phyloP scores from a whole-genome alignment of 2,113 vertebrate species.

The Neodon shergylaensis region DNA sequence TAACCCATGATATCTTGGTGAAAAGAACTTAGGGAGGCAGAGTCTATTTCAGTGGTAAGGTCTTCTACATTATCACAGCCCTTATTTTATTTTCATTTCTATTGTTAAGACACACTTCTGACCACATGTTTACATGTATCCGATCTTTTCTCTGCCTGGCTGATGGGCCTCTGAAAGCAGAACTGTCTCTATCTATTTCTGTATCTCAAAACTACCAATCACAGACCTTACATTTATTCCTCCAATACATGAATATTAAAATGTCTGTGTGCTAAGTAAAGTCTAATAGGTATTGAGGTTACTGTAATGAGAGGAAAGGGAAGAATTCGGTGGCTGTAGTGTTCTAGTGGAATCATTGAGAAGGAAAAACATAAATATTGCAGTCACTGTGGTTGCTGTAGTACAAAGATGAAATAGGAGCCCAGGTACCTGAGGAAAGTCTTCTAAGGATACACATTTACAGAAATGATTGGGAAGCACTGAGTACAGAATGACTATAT shows the following conservation, averaged over 20 bases:
- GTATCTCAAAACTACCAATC: background rate
- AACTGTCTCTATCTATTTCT: background rate
- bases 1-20: background rate
- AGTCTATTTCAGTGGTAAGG: background rate
- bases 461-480: background rate
- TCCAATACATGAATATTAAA: background rate
- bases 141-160: background rate
- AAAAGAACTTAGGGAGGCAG: background rate
- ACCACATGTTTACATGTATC: background rate
- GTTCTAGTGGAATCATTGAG: background rate
- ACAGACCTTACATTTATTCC: background rate
- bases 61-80: background rate
- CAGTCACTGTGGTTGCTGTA: background rate
- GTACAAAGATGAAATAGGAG: background rate
- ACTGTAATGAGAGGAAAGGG: slow-evolving; percentile 3
- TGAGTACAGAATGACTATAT: background rate
- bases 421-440: background rate
- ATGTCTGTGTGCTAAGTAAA: background rate
- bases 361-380: background rate
- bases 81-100: background rate
- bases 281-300: background rate
- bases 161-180: background rate
- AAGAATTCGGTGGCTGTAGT: background rate
- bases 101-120: slow-evolving; percentile 22
- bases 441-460: background rate